Percentiles rank a stretch among this genome's conserved stretches.
These are phyloP conservation scores for Copidosoma floridanum DNA, from an alignment of 1,140 invertebrate genomes.

Conservation along the genomic window DNA sequence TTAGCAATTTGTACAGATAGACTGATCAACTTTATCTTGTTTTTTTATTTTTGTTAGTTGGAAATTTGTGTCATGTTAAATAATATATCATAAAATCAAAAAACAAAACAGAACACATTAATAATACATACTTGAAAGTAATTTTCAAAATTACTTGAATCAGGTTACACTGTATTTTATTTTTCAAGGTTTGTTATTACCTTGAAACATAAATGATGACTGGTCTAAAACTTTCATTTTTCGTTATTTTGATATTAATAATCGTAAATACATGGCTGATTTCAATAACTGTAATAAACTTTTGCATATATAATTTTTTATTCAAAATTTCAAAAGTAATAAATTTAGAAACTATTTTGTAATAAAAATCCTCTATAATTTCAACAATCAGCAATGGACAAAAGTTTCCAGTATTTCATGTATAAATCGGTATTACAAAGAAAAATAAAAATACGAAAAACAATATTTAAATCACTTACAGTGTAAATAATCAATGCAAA, in stretches of 20 bases:
- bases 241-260: background rate
- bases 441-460: constrained; percentile 14
- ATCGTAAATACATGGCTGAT: background rate
- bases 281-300: background rate
- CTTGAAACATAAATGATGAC: too few species aligned
- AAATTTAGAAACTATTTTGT: background rate
- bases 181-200: too few species aligned
- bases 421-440: constrained; percentile 42
- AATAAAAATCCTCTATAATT: background rate
- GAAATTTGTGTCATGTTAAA: too few species aligned
- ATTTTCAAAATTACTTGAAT: too few species aligned
- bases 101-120: too few species aligned
- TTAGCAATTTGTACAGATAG: background rate
- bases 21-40: too few species aligned
- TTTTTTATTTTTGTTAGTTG: too few species aligned
- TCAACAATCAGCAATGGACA: constrained; percentile 18
- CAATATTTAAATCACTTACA: constrained; percentile 23
- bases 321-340: background rate
- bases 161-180: too few species aligned
- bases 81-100: too few species aligned
- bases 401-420: constrained; percentile 40
- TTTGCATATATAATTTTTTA: background rate
- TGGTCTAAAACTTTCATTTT: too few species aligned
- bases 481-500: constrained; percentile 39
- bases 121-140: too few species aligned